These are phyloP conservation scores for Corbicula japonica DNA, from an alignment of 2,888 invertebrate species.

Conservation along the genomic window DNA sequence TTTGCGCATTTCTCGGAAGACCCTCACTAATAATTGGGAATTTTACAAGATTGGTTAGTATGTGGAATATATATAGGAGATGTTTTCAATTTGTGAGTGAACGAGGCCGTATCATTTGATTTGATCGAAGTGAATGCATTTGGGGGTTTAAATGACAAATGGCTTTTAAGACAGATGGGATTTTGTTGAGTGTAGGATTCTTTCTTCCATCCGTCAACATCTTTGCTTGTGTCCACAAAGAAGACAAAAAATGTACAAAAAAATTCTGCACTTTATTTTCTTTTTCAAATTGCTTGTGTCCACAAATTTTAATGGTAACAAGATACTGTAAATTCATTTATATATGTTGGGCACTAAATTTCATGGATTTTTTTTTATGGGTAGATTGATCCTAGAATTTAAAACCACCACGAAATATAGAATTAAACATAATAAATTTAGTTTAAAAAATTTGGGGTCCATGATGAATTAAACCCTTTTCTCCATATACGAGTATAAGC, in stretches of 20 bases:
- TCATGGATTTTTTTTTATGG: too few relatives aligned
- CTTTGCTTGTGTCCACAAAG: slow-evolving; percentile 12
- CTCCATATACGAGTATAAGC: too few relatives aligned
- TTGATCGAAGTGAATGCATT: slow-evolving; percentile 35
- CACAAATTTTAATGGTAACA: too few relatives aligned
- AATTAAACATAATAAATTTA: too few relatives aligned
- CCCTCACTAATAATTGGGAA: slow-evolving; percentile 41
- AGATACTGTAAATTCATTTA: too few relatives aligned
- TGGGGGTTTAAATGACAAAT: slow-evolving; percentile 29
- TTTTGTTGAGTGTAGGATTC: slow-evolving; percentile 26
- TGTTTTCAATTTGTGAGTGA: slow-evolving; percentile 52
- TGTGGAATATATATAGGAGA: slow-evolving; percentile 36
- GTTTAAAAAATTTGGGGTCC: too few relatives aligned
- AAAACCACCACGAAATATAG: too few relatives aligned
- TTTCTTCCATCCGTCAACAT: slow-evolving; percentile 5
- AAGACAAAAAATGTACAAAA: neutral
- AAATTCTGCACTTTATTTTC: neutral
- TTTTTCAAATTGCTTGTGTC: too few relatives aligned
- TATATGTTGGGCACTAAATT: too few relatives aligned
- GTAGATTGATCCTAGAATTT: too few relatives aligned
- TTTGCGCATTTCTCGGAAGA: slow-evolving; percentile 37
- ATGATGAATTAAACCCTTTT: too few relatives aligned
- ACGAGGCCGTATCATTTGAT: slow-evolving; percentile 51
- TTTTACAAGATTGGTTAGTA: slow-evolving; percentile 49
- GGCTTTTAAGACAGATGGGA: slow-evolving; percentile 38